These are phyloP conservation scores for Apotomis capreana DNA, from an alignment of 2,888 invertebrate species.

Conservation along the genomic window DNA sequence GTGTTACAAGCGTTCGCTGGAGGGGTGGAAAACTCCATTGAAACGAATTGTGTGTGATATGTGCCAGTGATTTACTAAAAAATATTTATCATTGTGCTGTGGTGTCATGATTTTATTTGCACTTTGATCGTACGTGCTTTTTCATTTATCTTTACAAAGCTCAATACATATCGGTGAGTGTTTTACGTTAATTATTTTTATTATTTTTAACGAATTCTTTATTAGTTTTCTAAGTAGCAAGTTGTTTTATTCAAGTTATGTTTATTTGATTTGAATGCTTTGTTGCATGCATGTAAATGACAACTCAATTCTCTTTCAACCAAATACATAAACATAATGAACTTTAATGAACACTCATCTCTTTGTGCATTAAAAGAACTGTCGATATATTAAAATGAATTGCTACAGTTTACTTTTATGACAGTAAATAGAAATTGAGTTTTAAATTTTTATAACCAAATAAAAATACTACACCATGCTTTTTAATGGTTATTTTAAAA, in stretches of 20 bases:
- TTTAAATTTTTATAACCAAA: conserved; percentile 16
- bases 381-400: conserved; percentile 17
- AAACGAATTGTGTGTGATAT: conserved; percentile 35
- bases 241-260: conserved; percentile 8
- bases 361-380: conserved; percentile 13
- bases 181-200: conserved; percentile 16
- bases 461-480: conserved; percentile 4
- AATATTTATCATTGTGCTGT: conserved; percentile 32
- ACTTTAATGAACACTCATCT: conserved; percentile 30
- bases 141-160: conserved; percentile 33
- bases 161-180: conserved; percentile 41
- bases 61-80: conserved; percentile 34
- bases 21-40: conserved; percentile 39
- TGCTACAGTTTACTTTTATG: background rate
- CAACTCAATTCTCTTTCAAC: conserved; percentile 7
- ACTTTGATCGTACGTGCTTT: conserved; percentile 38
- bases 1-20: conserved; percentile 25
- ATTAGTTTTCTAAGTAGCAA: background rate
- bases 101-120: conserved; percentile 38
- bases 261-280: conserved; percentile 5
- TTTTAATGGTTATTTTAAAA: too few species aligned
- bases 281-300: conserved; percentile 7
- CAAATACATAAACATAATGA: conserved; percentile 25
- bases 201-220: background rate
- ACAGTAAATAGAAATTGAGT: background rate